Base-by-base conservation (phyloP, 2,113 vertebrate genomes). In the Mellivora capensis region DNA sequence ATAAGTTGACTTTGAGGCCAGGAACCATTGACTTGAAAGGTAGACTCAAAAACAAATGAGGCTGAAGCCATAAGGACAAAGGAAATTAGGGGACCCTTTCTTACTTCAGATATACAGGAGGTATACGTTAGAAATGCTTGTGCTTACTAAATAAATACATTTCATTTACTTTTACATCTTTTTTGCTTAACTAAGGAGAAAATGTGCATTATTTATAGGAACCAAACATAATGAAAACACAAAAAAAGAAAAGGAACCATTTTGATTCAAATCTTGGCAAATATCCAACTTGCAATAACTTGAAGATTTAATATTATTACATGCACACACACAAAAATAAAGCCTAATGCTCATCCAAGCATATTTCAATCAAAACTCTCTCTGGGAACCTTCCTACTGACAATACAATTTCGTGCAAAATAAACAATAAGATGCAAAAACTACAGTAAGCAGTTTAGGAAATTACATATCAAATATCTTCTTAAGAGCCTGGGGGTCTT, bases 391-490 rank as follows among this genome's bases (percentile, higher is more conserved):
- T 97, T 98, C 97, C 97, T 97, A 94, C 89, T 95, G n/a, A 98
- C 94, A 98, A 94, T 96, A 98, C 85, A 96, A 98, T 98, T 97
- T 98, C 1, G 62, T 97, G 98, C 90, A 98, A 98, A 98, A 98
- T 97, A 98, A 99, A 98, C 97, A 98, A 97, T 93, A 98, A 97
- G n/a, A 95, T 97, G 98, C 96, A 98, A 98, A 98, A 96, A 97
- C 85, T 87, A 94, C n/a, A 96, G 95, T 96, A 98, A 98, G 96
- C 96, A 59, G 64, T 98, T 98, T 98, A 98, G 89, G 96, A 98
- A 98, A 98, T 98, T 98, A 96, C 97, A 93, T 98, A 98, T 98
- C 97, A 98, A 98, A 97, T 98, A 98, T 98, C 69, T 95, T 95
- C 67, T 77, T 87, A 97, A 98, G 79, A 98, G 98, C 92, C 97